A percentile compares a stretch with the other conserved stretches of the same genome.
Conservation (phyloP, 1,140 invertebrate species). For the Orius insidiosus region DNA sequence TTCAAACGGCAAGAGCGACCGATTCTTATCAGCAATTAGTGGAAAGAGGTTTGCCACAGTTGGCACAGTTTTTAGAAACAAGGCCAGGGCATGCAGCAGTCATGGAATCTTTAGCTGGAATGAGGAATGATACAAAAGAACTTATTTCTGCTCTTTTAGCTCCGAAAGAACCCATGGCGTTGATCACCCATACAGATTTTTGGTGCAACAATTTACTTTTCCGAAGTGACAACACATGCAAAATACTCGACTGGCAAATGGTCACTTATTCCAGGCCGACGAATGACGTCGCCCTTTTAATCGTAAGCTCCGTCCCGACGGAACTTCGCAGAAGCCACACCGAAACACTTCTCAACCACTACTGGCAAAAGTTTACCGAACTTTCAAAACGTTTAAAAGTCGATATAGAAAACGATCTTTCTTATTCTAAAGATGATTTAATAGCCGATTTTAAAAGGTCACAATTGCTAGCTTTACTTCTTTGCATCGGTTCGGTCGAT, state of each 20-base stretch:
- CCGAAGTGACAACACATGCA: constrained; percentile 35
- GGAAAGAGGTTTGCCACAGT: constrained; percentile 50
- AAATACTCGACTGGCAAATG: constrained; percentile 69
- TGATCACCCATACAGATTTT: constrained; percentile 63
- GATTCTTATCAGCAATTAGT: constrained; percentile 60
- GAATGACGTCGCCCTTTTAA: constrained; percentile 59
- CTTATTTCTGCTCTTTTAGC: constrained; percentile 44
- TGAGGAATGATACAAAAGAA: constrained; percentile 38
- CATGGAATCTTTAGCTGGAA: constrained; percentile 31
- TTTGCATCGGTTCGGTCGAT: constrained; percentile 64
- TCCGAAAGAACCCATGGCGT: constrained; percentile 43
- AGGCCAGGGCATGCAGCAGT: constrained; percentile 36
- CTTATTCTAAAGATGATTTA: constrained; percentile 35
- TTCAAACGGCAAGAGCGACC: constrained; percentile 52
- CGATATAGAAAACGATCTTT: constrained; percentile 35
- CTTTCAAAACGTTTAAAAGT: constrained; percentile 34
- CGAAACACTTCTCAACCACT: constrained; percentile 41
- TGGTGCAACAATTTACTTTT: constrained; percentile 69
- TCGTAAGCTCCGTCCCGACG: constrained; percentile 56
- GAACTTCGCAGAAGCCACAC: constrained; percentile 43
- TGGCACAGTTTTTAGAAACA: constrained; percentile 47
- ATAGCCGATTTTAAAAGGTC: constrained; percentile 48
- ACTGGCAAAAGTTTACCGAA: constrained; percentile 42
- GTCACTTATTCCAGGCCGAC: constrained; percentile 52
- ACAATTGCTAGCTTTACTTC: constrained; percentile 48